Evolutionary conservation across 2,888 invertebrate species (phyloP), one percentile per base, ranked within the genome.

Genomic region (Chymomyza caudatula): DNA sequence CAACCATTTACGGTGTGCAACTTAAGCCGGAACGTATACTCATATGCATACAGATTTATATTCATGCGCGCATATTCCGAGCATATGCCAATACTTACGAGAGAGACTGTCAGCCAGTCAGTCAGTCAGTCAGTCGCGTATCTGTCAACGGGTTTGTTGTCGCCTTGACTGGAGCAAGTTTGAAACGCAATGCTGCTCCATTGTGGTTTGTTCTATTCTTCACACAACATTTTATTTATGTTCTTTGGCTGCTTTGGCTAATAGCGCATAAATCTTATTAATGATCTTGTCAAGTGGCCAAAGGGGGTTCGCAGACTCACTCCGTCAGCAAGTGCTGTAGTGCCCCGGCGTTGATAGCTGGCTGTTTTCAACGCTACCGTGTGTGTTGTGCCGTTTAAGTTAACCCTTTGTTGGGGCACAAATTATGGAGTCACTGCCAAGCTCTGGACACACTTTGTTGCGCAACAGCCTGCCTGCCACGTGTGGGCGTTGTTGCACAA

Each of bases 241-340:
- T 84, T 73, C 72, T 73, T 67, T 77, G 84, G 83, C 80, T 83
- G 83, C 83, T 71, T 83, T 83, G 77, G 82, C 88, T 87, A 87
- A 88, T 87, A 81, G 85, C 78, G 79, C 83, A 88, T 88, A 86
- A 87, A 88, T 88, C 87, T 88, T 87, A 74, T 87, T 86, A 88
- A 88, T 86, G 84, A 87, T 85, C 86, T 86, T 88, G 88, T 88
- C 88, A 88, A 86, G 85, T 86, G 79, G 67, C 81, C 78, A 59
- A 65, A 29, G 25, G 20, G 17, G 49, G 42, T 52, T 15, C 25
- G 4, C 8, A 3, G 68, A 73, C 71, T 58, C 65, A 59, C 56
- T 59, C 71, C 58, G 63, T 61, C 58, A 29, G 42, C 42, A 11
- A 17, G n/a, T 58, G n/a, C n/a, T 20, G n/a, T 19, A 13, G 23